Evolutionary conservation across 2,888 invertebrate genomes (phyloP), one percentile per base, ranked within the genome.

Genomic region (Linnaemya vulpina): DNA sequence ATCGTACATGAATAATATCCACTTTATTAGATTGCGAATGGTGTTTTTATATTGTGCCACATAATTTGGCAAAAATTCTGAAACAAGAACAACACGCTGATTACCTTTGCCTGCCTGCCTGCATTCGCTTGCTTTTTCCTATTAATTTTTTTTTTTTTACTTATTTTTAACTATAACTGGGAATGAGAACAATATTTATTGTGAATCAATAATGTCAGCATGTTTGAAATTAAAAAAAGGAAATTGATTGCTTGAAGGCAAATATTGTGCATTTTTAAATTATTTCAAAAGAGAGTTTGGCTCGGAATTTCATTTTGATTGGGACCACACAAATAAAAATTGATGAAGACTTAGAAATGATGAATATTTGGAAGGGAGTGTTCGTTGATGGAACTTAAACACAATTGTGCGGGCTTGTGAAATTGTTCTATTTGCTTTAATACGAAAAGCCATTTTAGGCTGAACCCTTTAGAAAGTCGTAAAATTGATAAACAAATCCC

Each of bases 1-100:
- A 43, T 63, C 63, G 20, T 43, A 46, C 46, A 62, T 63, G 60
- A 70, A 70, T 51, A n/a, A 35, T 30, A 62, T 53, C 30, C 82
- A 79, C 62, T 87, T 87, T 87, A 87, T 86, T 84, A 79, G 83
- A 78, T 86, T 86, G 86, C 78, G 63, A 83, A 87, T 81, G 73
- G 80, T 87, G 85, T 87, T 87, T 86, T 65, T 75, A 43, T 63
- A 87, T 84, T 84, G 87, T 89, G 88, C 87, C 90, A 90, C 89
- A 87, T 89, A 87, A 87, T 90, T 90, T 90, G 90, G 90, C 90
- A 90, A 63, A 71, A 46, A 58, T 88, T 88, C 60, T 25, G 10
- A 76, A 67, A 79, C n/a, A n/a, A n/a, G 30, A 49, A 75, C 49
- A 67, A 65, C 75, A 43, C 22, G 30, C 30, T 30, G 40, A 38